Evolutionary conservation across 2,797 vertebrate species (phyloP).

Genomic region (Pangasius mekongensis): DNA sequence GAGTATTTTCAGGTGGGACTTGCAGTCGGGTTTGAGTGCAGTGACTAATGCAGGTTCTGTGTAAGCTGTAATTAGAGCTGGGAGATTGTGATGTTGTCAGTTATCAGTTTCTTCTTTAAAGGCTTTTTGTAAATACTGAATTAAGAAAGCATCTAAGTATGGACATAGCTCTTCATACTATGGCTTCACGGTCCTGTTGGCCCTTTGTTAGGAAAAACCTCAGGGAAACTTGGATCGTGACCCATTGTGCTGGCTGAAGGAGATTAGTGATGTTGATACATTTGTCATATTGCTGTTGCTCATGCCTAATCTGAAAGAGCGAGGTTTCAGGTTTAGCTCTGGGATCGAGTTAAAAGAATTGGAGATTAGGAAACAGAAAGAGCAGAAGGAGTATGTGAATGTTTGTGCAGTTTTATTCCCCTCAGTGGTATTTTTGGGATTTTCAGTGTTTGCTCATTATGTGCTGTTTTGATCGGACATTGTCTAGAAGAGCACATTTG

Average conservation of each 20-base stretch:
- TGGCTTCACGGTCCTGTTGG: neutral
- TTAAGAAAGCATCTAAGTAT: neutral
- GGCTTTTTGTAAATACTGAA: neutral
- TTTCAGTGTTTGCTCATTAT: neutral
- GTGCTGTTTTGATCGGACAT: neutral
- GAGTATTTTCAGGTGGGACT: neutral
- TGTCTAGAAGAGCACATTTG: neutral
- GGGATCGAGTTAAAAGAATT: neutral
- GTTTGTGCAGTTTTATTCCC: neutral
- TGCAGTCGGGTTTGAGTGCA: neutral
- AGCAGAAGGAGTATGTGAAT: neutral
- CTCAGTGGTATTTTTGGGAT: neutral
- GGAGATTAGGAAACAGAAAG: neutral
- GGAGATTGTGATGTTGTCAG: neutral
- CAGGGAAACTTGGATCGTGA: neutral
- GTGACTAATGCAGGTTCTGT: neutral
- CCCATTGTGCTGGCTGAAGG: neutral
- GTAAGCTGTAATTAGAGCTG: neutral
- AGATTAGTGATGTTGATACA: neutral
- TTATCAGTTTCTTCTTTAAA: neutral
- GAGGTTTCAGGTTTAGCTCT: neutral
- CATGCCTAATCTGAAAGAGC: neutral
- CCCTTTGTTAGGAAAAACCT: neutral
- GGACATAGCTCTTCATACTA: neutral
- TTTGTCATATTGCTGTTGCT: neutral